Percentiles rank a stretch among this genome's conserved stretches.
These are phyloP conservation scores for Hylaea fasciaria DNA, from an alignment of 2,888 invertebrate genomes.

Conservation along the genomic window DNA sequence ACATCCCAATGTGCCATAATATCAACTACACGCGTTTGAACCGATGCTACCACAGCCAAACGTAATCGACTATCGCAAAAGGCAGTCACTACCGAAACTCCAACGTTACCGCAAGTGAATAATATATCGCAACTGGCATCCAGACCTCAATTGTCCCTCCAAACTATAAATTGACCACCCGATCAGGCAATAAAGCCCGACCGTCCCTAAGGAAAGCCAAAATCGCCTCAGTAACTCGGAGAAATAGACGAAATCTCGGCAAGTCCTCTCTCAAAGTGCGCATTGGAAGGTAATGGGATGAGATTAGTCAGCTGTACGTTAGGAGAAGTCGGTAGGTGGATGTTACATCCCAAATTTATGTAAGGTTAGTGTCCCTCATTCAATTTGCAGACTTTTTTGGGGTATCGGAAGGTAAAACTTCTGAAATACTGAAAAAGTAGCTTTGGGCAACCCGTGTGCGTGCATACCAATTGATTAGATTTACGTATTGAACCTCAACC, in stretches of 20 bases:
- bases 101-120: conserved; percentile 18
- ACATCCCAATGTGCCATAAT: too few relatives aligned
- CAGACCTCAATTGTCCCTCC: conserved; percentile 29
- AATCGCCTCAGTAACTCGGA: conserved; percentile 29
- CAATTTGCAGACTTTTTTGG: conserved; percentile 20
- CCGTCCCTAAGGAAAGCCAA: conserved; percentile 26
- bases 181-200: conserved; percentile 26
- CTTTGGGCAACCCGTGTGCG: too few relatives aligned
- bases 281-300: conserved; percentile 25
- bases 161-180: conserved; percentile 35
- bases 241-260: conserved; percentile 30
- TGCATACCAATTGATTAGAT: too few relatives aligned
- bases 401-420: not conserved
- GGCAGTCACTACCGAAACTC: conserved; percentile 4
- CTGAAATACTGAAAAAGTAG: too few relatives aligned
- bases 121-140: conserved; percentile 29
- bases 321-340: conserved; percentile 13
- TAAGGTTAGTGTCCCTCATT: conserved; percentile 17
- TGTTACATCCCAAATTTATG: conserved; percentile 27
- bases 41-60: not conserved
- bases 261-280: conserved; percentile 21
- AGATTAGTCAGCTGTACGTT: conserved; percentile 33
- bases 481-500: too few relatives aligned
- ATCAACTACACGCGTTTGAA: not conserved
- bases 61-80: not conserved